Percentiles rank a stretch among this genome's conserved stretches.
Conservation (phyloP, 2,888 invertebrate species). For the Nasonia oneida region DNA sequence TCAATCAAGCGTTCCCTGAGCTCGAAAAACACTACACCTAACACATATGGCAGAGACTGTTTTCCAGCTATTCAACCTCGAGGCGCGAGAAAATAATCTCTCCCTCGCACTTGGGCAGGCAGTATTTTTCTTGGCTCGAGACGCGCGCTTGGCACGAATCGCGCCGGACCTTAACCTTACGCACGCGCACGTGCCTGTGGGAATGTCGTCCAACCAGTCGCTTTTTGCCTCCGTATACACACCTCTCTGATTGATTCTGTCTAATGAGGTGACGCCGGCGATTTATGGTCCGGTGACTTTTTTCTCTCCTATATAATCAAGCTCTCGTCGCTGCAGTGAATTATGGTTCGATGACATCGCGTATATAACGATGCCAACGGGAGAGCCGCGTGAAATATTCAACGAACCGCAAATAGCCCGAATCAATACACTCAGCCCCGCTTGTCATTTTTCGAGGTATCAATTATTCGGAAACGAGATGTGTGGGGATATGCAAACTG, state of each 20-base stretch:
- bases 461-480: neutral
- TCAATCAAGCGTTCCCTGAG: too few relatives aligned
- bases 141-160: neutral
- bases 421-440: neutral
- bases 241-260: neutral
- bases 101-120: too few relatives aligned
- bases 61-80: too few relatives aligned
- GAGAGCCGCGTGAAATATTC: neutral
- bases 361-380: neutral
- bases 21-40: too few relatives aligned
- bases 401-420: neutral
- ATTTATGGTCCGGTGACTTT: neutral
- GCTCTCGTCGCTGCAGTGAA: neutral
- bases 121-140: constrained; percentile 40
- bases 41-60: too few relatives aligned
- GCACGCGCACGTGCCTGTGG: neutral
- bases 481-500: too few relatives aligned
- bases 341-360: constrained; percentile 3
- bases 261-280: neutral
- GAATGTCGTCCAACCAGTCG: neutral
- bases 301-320: neutral
- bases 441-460: neutral
- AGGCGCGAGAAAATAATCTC: neutral
- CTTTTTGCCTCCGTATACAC: neutral
- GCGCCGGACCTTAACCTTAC: constrained; percentile 45